Percentiles rank a stretch among this genome's conserved stretches.
phyloP scores from a whole-genome alignment of 2,888 invertebrate genomes.

The Gortyna flavago region DNA sequence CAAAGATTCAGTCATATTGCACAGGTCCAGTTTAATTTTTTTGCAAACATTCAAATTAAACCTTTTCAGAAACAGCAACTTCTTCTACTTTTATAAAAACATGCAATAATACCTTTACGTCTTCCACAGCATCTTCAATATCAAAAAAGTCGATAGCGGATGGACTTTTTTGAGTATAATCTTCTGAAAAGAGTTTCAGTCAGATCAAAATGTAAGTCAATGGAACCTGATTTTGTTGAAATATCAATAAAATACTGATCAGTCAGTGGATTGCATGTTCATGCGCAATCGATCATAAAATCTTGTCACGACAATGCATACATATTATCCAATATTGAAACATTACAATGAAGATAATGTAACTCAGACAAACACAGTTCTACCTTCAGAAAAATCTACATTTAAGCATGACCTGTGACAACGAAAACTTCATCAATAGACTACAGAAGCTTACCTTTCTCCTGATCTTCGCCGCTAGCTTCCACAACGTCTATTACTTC shows the following conservation, averaged over 20 bases:
- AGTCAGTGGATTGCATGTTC: not conserved
- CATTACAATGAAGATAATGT: not conserved
- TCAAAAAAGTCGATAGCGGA: constrained; percentile 98
- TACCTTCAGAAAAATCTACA: not conserved
- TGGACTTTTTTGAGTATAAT: constrained; percentile 87
- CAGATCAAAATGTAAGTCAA: constrained; percentile 1
- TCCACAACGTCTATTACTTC: constrained; percentile 93
- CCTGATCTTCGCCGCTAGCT: constrained; percentile 82
- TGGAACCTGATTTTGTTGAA: not conserved
- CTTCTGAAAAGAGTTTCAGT: constrained; percentile 80
- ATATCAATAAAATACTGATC: not conserved
- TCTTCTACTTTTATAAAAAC: constrained; percentile 22
- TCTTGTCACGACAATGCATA: not conserved
- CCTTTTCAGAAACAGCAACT: constrained; percentile 21
- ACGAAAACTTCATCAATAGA: not conserved
- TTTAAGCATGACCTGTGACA: not conserved
- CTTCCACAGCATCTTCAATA: constrained; percentile 97
- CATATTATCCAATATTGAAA: not conserved
- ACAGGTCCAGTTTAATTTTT: not conserved
- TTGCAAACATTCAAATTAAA: not conserved
- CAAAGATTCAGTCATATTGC: not conserved
- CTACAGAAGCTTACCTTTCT: constrained; percentile 79
- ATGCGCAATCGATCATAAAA: not conserved
- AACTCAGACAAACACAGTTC: not conserved
- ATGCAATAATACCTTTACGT: constrained; percentile 86